Evolutionary conservation across 2,113 vertebrate genomes (phyloP), one percentile per base, ranked within the genome.

Genomic region (Phylloscopus trochiloides): DNA sequence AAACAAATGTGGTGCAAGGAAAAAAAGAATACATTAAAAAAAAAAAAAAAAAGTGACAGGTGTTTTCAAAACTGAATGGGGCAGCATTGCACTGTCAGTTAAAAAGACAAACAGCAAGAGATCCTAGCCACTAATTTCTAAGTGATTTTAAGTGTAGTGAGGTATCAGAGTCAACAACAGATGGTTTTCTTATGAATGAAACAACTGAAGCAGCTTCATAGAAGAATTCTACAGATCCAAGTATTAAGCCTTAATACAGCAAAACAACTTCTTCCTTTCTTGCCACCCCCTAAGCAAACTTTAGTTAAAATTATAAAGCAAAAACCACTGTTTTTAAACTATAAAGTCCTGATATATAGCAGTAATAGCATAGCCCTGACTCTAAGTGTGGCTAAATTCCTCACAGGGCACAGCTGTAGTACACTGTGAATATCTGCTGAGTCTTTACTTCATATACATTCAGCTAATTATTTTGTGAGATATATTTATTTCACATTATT

Each of bases 61-160:
- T 80, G 50, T 73, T 80, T 94, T 95, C 32, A 81, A 90, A 93
- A 89, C 90, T 89, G 84, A 83, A 81, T 31, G 58, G 43, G 61
- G 63, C 59, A 97, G 72, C 47, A 80, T 52, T 90, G 48, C 34
- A 73, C 72, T 86, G 21, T 43, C 54, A 86, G 42, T 89, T 91
- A 86, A 79, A 88, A 83, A 86, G 36, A 43, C 42, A 28, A 95
- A 52, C 14, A 81, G 24, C 8, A 85, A 76, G 28, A 71, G 36
- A 75, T 45, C 10, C 19, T 52, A 73, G 12, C 2, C 36, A 71
- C 17, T 81, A 75, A 87, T 82, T 84, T 94, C 9, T 17, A 62
- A 48, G 14, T 75, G n/a, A 17, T 43, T 89, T 51, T 50, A 75
- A 45, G 28, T 7, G 26, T 6, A 12, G 22, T 25, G 45, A 61